These are phyloP conservation scores for Mythimna pallens DNA, from an alignment of 2,888 invertebrate genomes.

Conservation along the genomic window DNA sequence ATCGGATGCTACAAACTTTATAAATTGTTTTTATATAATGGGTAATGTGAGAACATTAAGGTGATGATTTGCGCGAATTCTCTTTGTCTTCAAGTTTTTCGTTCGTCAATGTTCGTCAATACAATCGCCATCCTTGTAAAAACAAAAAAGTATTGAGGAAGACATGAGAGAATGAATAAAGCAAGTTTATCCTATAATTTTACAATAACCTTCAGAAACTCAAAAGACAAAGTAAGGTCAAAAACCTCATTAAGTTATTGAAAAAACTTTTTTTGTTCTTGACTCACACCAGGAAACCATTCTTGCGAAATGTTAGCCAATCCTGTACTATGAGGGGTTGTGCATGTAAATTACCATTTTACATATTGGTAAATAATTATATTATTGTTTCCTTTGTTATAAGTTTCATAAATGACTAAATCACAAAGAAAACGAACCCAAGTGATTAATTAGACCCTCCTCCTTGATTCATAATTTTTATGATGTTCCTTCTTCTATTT, in stretches of 20 bases:
- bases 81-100: conserved; percentile 18
- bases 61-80: not conserved
- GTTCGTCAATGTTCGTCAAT: conserved; percentile 13
- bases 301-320: not conserved
- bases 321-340: not conserved
- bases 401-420: too few relatives aligned
- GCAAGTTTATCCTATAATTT: not conserved
- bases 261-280: conserved; percentile 3
- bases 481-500: too few relatives aligned
- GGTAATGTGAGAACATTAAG: not conserved
- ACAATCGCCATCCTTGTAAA: not conserved
- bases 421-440: too few relatives aligned
- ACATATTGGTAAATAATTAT: too few relatives aligned
- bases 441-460: too few relatives aligned
- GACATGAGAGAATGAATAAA: conserved; percentile 1
- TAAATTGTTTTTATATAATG: not conserved
- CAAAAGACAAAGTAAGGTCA: not conserved
- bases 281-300: not conserved
- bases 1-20: too few relatives aligned
- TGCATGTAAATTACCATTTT: too few relatives aligned
- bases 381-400: too few relatives aligned
- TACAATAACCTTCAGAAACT: conserved; percentile 1
- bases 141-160: not conserved
- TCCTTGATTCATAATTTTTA: too few relatives aligned
- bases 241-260: not conserved